Evolutionary conservation across 2,113 vertebrate species (phyloP).

Genomic region (Arizona elegans): DNA sequence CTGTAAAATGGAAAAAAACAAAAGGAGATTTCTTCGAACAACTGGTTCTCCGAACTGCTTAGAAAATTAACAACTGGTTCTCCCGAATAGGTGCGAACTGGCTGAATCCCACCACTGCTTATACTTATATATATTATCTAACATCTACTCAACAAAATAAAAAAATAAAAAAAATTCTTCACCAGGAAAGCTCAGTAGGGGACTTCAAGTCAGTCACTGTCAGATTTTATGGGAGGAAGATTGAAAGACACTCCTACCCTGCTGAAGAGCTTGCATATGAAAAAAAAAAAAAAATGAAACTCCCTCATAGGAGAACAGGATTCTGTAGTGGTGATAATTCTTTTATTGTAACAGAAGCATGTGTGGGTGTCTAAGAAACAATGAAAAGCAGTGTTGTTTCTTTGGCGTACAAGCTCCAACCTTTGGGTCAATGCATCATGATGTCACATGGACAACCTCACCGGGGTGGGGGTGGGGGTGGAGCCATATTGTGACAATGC

Average conservation of each 20-base stretch:
- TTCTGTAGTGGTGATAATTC: neutral
- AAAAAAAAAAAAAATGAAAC: neutral
- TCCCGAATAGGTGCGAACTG: no score
- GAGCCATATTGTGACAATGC: neutral
- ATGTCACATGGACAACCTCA: neutral
- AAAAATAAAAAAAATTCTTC: no score
- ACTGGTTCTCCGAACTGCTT: no score
- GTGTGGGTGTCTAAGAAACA: neutral
- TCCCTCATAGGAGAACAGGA: neutral
- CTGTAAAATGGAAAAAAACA: no score
- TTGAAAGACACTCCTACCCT: neutral
- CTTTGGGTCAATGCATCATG: neutral
- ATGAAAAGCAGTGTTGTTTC: neutral
- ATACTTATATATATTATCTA: no score
- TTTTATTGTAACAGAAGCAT: neutral
- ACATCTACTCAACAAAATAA: no score
- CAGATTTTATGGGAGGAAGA: no score
- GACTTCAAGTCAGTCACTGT: no score
- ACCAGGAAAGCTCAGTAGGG: no score
- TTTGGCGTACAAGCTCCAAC: neutral
- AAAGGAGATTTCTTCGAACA: no score
- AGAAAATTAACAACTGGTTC: no score
- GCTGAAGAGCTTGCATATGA: neutral
- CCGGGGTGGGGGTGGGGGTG: neutral
- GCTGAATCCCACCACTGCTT: no score